These are phyloP conservation scores for Bubo bubo DNA, from an alignment of 2,113 vertebrate genomes.

Conservation along the genomic window DNA sequence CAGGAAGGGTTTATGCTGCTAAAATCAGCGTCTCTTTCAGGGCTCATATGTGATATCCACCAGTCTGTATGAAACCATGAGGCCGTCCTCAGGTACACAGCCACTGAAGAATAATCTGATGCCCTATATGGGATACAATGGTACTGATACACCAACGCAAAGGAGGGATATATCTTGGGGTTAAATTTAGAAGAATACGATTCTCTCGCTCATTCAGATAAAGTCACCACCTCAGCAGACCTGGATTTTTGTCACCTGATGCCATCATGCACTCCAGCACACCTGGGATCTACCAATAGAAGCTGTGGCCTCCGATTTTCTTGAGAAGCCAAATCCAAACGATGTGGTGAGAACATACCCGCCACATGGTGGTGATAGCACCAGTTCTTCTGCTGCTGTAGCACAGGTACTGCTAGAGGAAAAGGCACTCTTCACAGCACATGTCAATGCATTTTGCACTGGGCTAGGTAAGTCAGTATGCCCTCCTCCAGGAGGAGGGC, in stretches of 20 bases:
- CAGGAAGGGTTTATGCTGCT: background rate
- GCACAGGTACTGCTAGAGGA: background rate
- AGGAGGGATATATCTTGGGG: background rate
- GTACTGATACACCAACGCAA: background rate
- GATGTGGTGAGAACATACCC: background rate
- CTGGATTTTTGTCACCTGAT: background rate
- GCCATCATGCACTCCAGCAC: fast-evolving
- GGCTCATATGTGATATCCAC: background rate
- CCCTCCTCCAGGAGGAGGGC: background rate
- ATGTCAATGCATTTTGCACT: background rate
- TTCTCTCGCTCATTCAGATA: background rate
- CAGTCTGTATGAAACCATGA: background rate
- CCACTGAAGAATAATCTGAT: background rate
- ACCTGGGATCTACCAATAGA: background rate
- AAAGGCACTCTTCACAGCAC: background rate
- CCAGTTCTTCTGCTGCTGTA: background rate
- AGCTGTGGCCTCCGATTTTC: background rate
- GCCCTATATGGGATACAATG: background rate
- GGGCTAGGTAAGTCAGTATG: background rate
- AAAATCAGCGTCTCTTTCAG: background rate
- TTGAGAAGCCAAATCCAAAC: background rate
- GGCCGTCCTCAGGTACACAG: background rate
- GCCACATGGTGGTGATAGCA: fast-evolving
- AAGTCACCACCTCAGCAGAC: background rate
- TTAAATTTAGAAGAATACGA: background rate